These are phyloP conservation scores for Valencia hispanica DNA, from an alignment of 2,797 vertebrate species.

Conservation along the genomic window DNA sequence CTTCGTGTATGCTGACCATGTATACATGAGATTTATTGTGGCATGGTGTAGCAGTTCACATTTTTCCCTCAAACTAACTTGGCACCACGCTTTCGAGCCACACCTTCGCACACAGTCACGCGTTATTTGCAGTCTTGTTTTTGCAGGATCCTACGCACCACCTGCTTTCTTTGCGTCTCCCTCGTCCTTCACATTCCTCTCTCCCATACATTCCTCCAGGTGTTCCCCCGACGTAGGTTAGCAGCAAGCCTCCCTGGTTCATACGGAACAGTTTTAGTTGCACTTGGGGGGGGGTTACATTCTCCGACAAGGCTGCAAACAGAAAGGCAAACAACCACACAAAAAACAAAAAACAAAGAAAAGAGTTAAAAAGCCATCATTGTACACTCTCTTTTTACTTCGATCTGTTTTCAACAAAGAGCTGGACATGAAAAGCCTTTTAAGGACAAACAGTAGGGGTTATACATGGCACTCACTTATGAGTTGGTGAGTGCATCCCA, in stretches of 20 bases:
- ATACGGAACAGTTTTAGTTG: constrained; percentile 34
- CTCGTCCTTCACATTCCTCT: constrained; percentile 57
- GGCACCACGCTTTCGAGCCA: constrained; percentile 4
- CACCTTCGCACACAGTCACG: constrained; percentile 10
- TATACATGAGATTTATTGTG: background rate
- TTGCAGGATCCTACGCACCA: constrained; percentile 42
- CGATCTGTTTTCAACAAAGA: constrained; percentile 79
- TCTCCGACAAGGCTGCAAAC: constrained; percentile 17
- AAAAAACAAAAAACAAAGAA: constrained; percentile 19
- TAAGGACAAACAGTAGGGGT: constrained; percentile 87
- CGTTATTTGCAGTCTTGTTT: constrained; percentile 6
- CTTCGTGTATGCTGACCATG: background rate
- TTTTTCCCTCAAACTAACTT: constrained; percentile 12
- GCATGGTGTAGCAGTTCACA: background rate
- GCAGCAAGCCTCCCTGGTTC: constrained; percentile 26
- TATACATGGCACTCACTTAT: constrained; percentile 75
- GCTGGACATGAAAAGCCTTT: constrained; percentile 93
- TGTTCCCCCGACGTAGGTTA: constrained; percentile 32
- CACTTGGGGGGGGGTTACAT: constrained; percentile 5
- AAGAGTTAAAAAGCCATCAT: constrained; percentile 55
- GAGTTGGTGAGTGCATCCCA: constrained; percentile 81
- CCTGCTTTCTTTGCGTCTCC: constrained; percentile 61
- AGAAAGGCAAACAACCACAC: no score
- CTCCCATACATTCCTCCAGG: constrained; percentile 59
- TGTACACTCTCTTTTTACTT: constrained; percentile 48